Conservation (phyloP, 1,140 invertebrate genomes). For the Solen grandis region DNA sequence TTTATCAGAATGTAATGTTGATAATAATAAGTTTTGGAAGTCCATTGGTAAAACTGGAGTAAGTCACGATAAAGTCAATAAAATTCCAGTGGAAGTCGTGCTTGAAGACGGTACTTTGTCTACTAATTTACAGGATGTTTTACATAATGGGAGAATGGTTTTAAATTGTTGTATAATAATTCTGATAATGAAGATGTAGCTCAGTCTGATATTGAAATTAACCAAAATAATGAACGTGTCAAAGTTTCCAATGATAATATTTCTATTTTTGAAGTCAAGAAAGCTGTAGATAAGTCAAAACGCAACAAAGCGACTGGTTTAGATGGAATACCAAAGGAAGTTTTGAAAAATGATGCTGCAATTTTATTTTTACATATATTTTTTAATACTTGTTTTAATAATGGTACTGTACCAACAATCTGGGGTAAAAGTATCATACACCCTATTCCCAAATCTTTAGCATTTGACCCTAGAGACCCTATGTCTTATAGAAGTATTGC, state of each 20-base stretch:
- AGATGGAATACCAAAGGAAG: constrained; percentile 1
- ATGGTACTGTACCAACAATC: constrained; percentile 11
- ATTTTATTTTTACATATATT: background rate
- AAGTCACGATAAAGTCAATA: background rate
- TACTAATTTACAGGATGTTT: too few species aligned
- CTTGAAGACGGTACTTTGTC: background rate
- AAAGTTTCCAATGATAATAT: too few species aligned
- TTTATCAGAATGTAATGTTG: constrained; percentile 28
- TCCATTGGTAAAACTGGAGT: background rate
- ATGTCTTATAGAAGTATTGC: too few species aligned
- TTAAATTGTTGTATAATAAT: too few species aligned
- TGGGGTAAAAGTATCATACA: constrained; percentile 8
- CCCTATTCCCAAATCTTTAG: background rate
- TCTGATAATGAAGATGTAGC: too few species aligned
- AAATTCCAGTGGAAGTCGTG: constrained; percentile 11
- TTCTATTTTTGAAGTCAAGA: background rate
- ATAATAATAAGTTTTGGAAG: constrained; percentile 22
- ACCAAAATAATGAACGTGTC: too few species aligned
- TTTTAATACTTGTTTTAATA: constrained; percentile 35
- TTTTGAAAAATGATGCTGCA: constrained; percentile 30
- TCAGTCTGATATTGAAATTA: too few species aligned
- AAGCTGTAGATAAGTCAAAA: background rate
- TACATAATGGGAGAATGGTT: too few species aligned
- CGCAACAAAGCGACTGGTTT: background rate
- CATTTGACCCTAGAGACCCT: background rate